Evolutionary conservation across 2,797 vertebrate genomes (phyloP).

Genomic region (Rhincodon typus): DNA sequence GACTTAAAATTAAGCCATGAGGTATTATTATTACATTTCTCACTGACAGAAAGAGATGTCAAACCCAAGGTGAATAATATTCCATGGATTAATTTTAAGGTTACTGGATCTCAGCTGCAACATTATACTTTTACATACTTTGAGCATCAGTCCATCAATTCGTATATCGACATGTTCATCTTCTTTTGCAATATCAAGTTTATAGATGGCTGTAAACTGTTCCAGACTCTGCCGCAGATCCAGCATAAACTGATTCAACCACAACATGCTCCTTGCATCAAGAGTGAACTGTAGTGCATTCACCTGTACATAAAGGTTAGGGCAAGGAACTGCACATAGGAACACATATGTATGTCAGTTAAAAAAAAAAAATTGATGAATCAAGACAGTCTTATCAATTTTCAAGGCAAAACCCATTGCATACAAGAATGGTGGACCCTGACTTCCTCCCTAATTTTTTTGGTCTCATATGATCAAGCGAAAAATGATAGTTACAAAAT

Average conservation of each 20-base stretch:
- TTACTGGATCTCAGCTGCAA: background rate
- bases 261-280: conserved; percentile 89
- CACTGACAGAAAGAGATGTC: background rate
- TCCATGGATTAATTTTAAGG: background rate
- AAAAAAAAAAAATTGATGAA: conserved; percentile 38
- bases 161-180: conserved; percentile 94
- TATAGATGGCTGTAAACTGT: conserved; percentile 97
- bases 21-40: background rate
- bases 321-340: conserved; percentile 73
- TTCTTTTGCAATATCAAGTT: conserved; percentile 82
- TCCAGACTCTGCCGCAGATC: conserved; percentile 92
- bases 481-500: background rate
- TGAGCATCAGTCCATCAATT: conserved; percentile 92
- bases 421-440: too few species aligned
- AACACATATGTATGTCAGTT: conserved; percentile 38
- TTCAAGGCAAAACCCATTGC: background rate
- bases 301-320: conserved; percentile 89
- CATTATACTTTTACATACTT: conserved; percentile 60
- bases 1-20: background rate
- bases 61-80: background rate
- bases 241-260: conserved; percentile 89
- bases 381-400: background rate
- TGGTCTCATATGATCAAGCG: background rate
- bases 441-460: background rate
- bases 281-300: conserved; percentile 92